Evolutionary conservation across 2,797 vertebrate species (phyloP).

Genomic region (Neosilurus mollespiculum): DNA sequence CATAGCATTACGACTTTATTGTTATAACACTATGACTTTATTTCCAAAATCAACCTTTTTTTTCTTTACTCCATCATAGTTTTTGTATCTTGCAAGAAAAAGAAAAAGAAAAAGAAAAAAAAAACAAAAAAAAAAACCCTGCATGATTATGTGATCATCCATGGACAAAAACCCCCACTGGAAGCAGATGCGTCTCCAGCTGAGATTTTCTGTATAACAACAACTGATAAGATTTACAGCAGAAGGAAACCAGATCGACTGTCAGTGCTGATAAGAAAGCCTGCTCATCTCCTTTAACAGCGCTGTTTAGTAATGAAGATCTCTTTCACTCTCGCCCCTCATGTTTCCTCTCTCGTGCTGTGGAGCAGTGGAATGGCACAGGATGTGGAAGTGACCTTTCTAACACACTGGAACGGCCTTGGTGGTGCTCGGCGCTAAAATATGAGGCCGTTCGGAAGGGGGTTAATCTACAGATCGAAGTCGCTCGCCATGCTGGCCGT

Average conservation of each 20-base stretch:
- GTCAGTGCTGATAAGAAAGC: slow-evolving; percentile 27
- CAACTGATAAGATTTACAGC: slow-evolving; percentile 32
- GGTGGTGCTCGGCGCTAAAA: slow-evolving; percentile 44
- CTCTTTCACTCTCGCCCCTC: slow-evolving; percentile 31
- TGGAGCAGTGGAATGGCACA: slow-evolving; percentile 24
- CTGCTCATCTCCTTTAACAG: slow-evolving; percentile 18
- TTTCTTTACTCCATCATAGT: too few species aligned
- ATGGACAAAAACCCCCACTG: neutral
- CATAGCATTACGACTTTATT: too few species aligned
- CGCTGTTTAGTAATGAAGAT: slow-evolving; percentile 9
- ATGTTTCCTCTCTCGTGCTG: slow-evolving; percentile 20
- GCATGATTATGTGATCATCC: slow-evolving; percentile 5
- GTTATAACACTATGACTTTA: too few species aligned
- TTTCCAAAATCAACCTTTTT: too few species aligned
- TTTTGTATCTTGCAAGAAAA: neutral
- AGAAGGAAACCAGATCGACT: slow-evolving; percentile 34
- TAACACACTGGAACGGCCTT: slow-evolving; percentile 50
- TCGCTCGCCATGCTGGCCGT: slow-evolving; percentile 66
- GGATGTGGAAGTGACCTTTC: slow-evolving; percentile 43
- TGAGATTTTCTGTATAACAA: slow-evolving; percentile 19
- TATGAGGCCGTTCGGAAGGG: slow-evolving; percentile 57
- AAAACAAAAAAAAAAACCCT: neutral
- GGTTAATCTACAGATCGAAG: slow-evolving; percentile 72
- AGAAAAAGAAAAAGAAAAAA: neutral
- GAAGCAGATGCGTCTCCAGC: slow-evolving; percentile 13